phyloP scores from a whole-genome alignment of 2,113 vertebrate genomes.

The Passerina amoena region DNA sequence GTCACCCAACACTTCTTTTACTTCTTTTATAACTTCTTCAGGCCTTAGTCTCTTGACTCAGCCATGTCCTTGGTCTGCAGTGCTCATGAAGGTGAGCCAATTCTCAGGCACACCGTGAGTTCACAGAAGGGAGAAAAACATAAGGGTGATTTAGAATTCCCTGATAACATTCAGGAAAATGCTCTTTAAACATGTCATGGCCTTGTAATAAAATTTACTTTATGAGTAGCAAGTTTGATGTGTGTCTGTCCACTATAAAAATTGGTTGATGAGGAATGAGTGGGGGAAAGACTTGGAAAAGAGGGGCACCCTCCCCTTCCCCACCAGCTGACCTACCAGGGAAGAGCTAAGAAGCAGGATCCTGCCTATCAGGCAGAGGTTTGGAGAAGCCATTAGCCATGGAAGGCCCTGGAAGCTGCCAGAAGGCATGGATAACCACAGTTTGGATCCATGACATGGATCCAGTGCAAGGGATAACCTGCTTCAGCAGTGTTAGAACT shows the following conservation, averaged over 20 bases:
- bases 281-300: neutral
- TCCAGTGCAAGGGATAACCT: neutral
- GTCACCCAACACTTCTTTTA: neutral
- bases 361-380: fast-evolving
- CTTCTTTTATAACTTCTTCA: neutral
- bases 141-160: neutral
- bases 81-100: fast-evolving
- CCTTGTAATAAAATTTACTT: neutral
- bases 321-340: neutral
- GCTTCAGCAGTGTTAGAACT: neutral
- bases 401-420: fast-evolving
- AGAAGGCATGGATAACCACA: fast-evolving
- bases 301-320: too few species aligned
- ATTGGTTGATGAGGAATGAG: fast-evolving
- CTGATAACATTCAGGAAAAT: neutral
- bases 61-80: neutral
- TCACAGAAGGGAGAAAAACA: neutral
- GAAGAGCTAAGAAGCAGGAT: neutral
- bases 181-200: fast-evolving
- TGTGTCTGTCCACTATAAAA: neutral
- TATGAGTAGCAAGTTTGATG: neutral
- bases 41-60: fast-evolving
- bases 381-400: fast-evolving
- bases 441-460: neutral
- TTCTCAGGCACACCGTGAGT: fast-evolving